phyloP scores from a whole-genome alignment of 2,113 vertebrate genomes.

The Chloebia gouldiae region DNA sequence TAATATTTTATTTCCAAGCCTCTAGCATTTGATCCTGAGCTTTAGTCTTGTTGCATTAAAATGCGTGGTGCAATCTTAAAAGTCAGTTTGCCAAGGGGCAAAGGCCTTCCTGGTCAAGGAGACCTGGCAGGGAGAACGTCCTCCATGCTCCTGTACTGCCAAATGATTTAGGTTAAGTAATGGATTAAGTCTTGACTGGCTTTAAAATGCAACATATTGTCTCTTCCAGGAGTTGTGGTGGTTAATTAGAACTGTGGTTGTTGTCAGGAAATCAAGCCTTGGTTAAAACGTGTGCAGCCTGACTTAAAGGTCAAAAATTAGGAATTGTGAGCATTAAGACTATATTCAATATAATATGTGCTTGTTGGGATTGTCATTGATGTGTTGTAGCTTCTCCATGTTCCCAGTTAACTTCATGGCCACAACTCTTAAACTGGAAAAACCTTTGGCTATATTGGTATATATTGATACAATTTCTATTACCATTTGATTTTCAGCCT shows the following conservation, averaged over 20 bases:
- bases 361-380: not conserved
- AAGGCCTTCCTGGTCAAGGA: not conserved
- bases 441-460: not conserved
- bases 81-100: not conserved
- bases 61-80: not conserved
- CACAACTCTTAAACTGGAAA: not conserved
- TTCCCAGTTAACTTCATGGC: not conserved
- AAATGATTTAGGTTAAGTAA: not conserved
- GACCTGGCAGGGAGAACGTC: not conserved
- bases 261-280: not conserved
- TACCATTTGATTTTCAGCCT: not conserved
- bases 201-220: not conserved
- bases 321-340: not conserved
- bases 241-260: not conserved
- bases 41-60: not conserved
- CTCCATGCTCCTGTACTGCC: not conserved
- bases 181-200: not conserved
- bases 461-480: not conserved
- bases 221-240: not conserved
- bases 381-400: fast-evolving
- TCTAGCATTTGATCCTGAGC: not conserved
- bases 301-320: not conserved
- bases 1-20: conserved; percentile 51
- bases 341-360: not conserved
- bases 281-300: fast-evolving